phyloP scores from a whole-genome alignment of 2,113 vertebrate species.

The Urocitellus parryii region DNA sequence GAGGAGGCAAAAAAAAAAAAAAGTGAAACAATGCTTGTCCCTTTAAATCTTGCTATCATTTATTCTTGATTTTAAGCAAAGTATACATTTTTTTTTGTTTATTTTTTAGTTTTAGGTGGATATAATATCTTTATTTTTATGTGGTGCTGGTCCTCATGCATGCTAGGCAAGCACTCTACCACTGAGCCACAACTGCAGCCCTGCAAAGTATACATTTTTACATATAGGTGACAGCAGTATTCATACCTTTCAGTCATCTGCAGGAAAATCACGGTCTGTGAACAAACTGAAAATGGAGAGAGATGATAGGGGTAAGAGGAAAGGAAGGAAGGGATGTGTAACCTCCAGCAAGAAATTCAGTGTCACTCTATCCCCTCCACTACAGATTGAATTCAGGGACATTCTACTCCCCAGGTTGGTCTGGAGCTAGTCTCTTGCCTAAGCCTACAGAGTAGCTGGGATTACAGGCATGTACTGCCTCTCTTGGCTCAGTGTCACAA shows the following conservation, averaged over 20 bases:
- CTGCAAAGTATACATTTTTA: background rate
- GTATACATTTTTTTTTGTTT: background rate
- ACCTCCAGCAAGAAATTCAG: background rate
- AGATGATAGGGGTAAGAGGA: background rate
- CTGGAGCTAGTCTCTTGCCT: too few relatives aligned
- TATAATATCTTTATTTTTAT: too few relatives aligned
- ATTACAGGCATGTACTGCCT: too few relatives aligned
- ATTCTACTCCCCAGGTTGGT: too few relatives aligned
- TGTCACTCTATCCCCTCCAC: too few relatives aligned
- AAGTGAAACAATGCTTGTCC: background rate
- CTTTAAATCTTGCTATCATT: background rate
- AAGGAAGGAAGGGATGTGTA: background rate
- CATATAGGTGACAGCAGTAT: background rate
- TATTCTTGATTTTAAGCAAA: conserved; percentile 27
- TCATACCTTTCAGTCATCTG: background rate
- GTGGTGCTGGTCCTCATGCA: too few relatives aligned
- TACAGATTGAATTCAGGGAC: too few relatives aligned
- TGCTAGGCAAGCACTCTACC: too few relatives aligned
- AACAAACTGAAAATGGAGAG: conserved; percentile 33
- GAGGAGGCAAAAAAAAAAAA: conserved; percentile 45
- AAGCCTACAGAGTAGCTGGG: too few relatives aligned
- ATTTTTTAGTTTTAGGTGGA: too few relatives aligned
- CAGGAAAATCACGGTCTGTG: background rate
- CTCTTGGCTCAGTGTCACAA: background rate
- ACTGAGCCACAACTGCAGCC: too few relatives aligned